A percentile compares a stretch with the other conserved stretches of the same genome.
Conservation (phyloP, 2,797 vertebrate genomes). For the Poeciliopsis paucimaculata region DNA sequence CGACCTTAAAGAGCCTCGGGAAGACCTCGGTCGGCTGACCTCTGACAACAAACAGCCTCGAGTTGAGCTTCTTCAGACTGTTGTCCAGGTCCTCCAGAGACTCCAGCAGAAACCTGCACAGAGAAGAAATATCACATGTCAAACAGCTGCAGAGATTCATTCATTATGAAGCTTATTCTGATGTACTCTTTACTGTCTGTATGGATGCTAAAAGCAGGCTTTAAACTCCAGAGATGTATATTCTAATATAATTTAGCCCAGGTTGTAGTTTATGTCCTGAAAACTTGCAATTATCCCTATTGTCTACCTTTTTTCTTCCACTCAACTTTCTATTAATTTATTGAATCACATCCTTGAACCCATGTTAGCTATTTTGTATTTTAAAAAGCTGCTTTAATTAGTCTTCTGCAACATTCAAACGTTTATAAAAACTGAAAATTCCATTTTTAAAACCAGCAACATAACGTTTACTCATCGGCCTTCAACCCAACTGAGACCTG, state of each 20-base stretch:
- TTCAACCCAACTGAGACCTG: too few relatives aligned
- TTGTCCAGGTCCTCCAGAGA: slow-evolving; percentile 93
- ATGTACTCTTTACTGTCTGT: neutral
- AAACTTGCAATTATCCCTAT: neutral
- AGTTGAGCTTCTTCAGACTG: slow-evolving; percentile 91
- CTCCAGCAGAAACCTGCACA: slow-evolving; percentile 90
- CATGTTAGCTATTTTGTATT: neutral
- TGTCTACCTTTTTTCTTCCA: neutral
- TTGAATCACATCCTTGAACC: neutral
- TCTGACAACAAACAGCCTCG: slow-evolving; percentile 91
- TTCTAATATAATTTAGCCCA: neutral
- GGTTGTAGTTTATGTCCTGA: neutral
- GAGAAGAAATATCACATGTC: too few relatives aligned
- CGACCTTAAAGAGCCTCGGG: slow-evolving; percentile 93
- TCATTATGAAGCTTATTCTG: neutral
- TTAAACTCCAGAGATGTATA: neutral
- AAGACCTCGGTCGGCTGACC: slow-evolving; percentile 95
- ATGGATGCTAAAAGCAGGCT: neutral
- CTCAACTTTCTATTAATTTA: neutral
- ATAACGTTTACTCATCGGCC: too few relatives aligned
- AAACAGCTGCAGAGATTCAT: neutral
- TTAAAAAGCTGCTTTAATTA: neutral
- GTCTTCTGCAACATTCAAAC: neutral
- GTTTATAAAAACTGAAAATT: neutral
- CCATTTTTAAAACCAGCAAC: neutral